Evolutionary conservation across 2,888 invertebrate genomes (phyloP).

Genomic region (Ecdyonurus torrentis): DNA sequence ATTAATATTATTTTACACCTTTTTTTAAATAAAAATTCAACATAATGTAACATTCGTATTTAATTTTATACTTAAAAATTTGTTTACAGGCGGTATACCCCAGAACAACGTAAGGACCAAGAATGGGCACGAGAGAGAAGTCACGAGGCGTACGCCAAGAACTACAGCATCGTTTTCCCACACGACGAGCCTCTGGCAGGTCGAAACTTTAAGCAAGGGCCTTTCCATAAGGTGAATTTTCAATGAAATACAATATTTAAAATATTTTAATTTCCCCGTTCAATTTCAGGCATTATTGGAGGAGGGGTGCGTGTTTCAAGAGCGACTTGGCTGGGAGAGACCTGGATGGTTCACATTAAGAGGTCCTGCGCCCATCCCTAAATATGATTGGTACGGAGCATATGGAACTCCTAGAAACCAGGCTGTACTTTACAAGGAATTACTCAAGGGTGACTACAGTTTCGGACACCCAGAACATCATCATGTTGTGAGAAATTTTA

Average conservation of each 20-base stretch:
- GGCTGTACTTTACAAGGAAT: constrained; percentile 47
- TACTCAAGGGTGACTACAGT: constrained; percentile 55
- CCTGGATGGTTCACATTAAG: constrained; percentile 56
- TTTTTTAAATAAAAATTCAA: constrained; percentile 1
- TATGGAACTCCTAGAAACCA: constrained; percentile 50
- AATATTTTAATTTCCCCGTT: neutral
- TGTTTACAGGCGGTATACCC: constrained; percentile 43
- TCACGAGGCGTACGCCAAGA: constrained; percentile 79
- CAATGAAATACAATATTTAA: neutral
- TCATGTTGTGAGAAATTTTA: constrained; percentile 41
- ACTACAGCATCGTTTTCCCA: constrained; percentile 67
- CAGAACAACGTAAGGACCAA: constrained; percentile 46
- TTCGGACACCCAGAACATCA: constrained; percentile 73
- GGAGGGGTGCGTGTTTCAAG: constrained; percentile 74
- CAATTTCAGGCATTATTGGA: constrained; percentile 41
- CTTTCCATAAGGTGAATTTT: constrained; percentile 40
- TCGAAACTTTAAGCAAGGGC: constrained; percentile 47
- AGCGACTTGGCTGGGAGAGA: constrained; percentile 74
- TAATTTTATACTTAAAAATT: neutral
- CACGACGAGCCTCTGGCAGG: constrained; percentile 71
- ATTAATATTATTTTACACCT: neutral
- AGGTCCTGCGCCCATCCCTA: constrained; percentile 40
- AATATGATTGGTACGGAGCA: constrained; percentile 76
- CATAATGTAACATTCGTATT: neutral
- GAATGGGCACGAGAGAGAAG: constrained; percentile 67